Percentiles rank a stretch among this genome's conserved stretches.
Conservation (phyloP, 2,113 vertebrate genomes). For the Tinamus guttatus region DNA sequence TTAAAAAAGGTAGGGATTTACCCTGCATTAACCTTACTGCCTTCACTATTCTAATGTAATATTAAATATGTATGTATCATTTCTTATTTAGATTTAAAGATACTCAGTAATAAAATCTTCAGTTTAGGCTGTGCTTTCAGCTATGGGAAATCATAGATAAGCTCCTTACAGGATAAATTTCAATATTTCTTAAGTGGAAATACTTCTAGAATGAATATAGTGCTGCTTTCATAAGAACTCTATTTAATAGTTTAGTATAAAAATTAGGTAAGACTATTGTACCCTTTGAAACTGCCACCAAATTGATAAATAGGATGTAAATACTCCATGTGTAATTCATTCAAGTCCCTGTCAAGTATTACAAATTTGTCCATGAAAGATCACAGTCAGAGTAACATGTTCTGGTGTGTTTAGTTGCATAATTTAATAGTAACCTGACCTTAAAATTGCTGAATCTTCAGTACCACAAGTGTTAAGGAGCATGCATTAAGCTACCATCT, state of each 20-base stretch:
- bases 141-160: neutral
- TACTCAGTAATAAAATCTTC: neutral
- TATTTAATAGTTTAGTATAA: neutral
- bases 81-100: slow-evolving; percentile 1
- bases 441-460: neutral
- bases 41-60: neutral
- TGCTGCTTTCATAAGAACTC: neutral
- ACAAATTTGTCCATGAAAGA: neutral
- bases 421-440: neutral
- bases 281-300: neutral
- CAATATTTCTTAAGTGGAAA: neutral
- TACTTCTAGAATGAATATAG: neutral
- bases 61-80: neutral
- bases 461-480: neutral
- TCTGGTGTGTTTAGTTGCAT: neutral
- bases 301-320: neutral
- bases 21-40: neutral
- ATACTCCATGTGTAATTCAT: neutral
- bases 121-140: neutral
- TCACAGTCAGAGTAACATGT: neutral
- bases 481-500: neutral
- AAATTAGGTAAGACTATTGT: neutral
- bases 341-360: neutral
- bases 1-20: neutral
- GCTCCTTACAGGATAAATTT: neutral